These are phyloP conservation scores for Caenorhabditis briggsae DNA, from an alignment of 1,140 invertebrate genomes.

Conservation along the genomic window DNA sequence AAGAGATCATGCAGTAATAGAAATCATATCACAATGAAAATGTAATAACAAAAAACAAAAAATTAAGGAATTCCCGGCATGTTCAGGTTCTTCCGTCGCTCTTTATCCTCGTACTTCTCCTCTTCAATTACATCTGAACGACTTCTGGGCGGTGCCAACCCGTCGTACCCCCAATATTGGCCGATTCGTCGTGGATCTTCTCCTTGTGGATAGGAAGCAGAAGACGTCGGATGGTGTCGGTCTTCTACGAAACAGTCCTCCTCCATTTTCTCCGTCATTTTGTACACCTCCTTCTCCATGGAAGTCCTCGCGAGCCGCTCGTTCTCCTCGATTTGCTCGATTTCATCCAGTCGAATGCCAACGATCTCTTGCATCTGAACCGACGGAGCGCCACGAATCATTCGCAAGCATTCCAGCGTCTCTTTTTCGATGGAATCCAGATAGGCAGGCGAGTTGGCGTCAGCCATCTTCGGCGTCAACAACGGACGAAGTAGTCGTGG, in stretches of 20 bases:
- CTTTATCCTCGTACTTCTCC: not conserved
- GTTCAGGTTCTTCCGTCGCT: not conserved
- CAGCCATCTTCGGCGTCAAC: not conserved
- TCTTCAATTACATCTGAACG: constrained; percentile 33
- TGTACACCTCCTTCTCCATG: not conserved
- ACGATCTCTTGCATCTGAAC: constrained; percentile 75
- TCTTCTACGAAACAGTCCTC: constrained; percentile 21
- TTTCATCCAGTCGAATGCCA: constrained; percentile 29
- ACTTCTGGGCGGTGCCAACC: constrained; percentile 4
- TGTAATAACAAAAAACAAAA: not conserved
- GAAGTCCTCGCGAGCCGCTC: not conserved
- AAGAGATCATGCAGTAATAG: not conserved
- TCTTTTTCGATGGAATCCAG: constrained; percentile 16
- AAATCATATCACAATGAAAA: not conserved
- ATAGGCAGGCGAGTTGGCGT: constrained; percentile 67
- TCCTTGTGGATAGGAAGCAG: not conserved
- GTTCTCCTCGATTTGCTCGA: constrained; percentile 33
- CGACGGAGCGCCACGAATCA: constrained; percentile 70
- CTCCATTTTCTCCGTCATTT: constrained; percentile 4
- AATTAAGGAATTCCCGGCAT: not conserved
- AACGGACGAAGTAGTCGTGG: not conserved
- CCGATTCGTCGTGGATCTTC: not conserved
- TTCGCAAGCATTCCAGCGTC: not conserved
- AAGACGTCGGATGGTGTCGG: not conserved
- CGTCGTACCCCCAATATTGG: constrained; percentile 16